These are phyloP conservation scores for Geopemphigus sp. DNA, from an alignment of 1,140 invertebrate species.

Conservation along the genomic window DNA sequence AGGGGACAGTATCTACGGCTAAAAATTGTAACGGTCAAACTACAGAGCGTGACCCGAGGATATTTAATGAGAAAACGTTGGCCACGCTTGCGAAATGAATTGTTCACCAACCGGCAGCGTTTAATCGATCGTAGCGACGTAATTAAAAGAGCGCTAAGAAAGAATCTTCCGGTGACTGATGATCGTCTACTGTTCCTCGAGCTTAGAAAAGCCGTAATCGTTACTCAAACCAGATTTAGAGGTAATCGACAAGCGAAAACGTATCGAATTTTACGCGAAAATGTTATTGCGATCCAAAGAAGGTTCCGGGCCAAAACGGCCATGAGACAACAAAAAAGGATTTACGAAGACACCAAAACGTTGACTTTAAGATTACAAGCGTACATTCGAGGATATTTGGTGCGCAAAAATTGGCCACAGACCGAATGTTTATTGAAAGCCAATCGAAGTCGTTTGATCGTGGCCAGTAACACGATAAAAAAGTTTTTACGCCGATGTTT, in stretches of 20 bases:
- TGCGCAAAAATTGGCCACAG: conserved; percentile 4
- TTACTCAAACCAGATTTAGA: conserved; percentile 53
- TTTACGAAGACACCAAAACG: conserved; percentile 54
- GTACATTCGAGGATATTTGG: conserved; percentile 38
- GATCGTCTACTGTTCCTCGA: conserved; percentile 53
- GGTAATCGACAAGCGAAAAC: conserved; percentile 50
- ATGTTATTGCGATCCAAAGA: conserved; percentile 58
- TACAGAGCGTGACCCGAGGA: conserved; percentile 52
- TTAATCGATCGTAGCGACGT: conserved; percentile 57
- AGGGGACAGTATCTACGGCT: conserved; percentile 56
- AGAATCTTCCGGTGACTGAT: conserved; percentile 45
- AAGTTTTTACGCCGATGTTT: conserved; percentile 52
- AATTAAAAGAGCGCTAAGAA: conserved; percentile 61
- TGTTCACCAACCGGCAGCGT: conserved; percentile 53
- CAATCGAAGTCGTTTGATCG: conserved; percentile 21
- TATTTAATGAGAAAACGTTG: conserved; percentile 54
- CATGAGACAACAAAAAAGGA: conserved; percentile 54
- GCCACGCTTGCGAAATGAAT: conserved; percentile 53
- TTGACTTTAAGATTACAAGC: conserved; percentile 54
- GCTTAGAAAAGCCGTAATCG: conserved; percentile 49
- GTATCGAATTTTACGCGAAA: background rate
- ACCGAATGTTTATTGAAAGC: background rate
- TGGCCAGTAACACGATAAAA: conserved; percentile 50
- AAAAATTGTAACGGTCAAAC: conserved; percentile 36
- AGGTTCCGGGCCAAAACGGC: conserved; percentile 59